Base-by-base conservation (phyloP, 1,140 invertebrate species). In the Nasonia vitripennis region DNA sequence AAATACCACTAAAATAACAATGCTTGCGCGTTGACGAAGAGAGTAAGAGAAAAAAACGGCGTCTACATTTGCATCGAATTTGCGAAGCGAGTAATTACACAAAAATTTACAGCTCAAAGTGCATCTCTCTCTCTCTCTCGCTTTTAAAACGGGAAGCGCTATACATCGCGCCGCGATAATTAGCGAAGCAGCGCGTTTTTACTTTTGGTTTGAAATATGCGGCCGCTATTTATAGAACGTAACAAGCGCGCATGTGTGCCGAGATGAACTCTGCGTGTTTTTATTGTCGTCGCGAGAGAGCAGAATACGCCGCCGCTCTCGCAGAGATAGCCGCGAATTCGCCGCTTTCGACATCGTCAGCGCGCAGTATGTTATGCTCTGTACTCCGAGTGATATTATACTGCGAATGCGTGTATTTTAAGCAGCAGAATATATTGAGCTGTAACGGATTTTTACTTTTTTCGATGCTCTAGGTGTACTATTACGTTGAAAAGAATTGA, bases 181-280 rank as follows among this genome's bases (percentile, higher is more conserved):
- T 83, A 83, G 27, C 75, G 75, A 70, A 83, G 82, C 82, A 62
- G 70, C 68, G 27, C 75, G 23, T 77, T 83, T 83, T 83, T 83
- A 83, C 82, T 83, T 78, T 78, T 41, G 62, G 62, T 45, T 78
- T 68, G 70, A 78, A 78, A 78, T 83, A 48, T 83, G 41, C 55
- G n/a, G 5, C 45, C 6, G 73, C 82, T 83, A 83, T 83, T 83
- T 83, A 83, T 83, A 83, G 75, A 78, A 78, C 70, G 45, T 51
- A 83, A 83, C 75, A 78, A 78, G 74, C 14, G 48, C 62, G 48
- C 62, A 83, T 78, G 68, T 78, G 74, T 70, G 82, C 20, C 23
- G 82, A 83, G 75, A 83, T 83, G 74, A 83, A 83, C 82, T 83
- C 82, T 68, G 73, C 1, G 51, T 83, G 73, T 78, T 83, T 83